Conservation (phyloP, 64 coral and sea anemone species). For the Dendrophyllia cribrosa region DNA sequence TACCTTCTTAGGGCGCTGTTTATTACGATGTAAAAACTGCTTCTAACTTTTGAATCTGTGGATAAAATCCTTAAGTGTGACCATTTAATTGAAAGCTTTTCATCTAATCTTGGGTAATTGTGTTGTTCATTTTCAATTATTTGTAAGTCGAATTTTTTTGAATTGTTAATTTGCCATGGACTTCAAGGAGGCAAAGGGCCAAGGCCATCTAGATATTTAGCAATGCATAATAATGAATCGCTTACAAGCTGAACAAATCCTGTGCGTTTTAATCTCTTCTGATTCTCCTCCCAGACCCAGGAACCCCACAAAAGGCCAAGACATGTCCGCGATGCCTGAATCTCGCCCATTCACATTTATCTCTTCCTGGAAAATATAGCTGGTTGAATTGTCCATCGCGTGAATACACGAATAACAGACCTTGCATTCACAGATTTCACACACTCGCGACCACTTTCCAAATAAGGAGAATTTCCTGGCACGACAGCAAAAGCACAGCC, state of each 20-base stretch:
- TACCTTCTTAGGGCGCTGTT: too few relatives aligned
- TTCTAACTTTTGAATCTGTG: too few relatives aligned
- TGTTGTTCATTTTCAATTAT: too few relatives aligned
- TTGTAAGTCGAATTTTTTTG: too few relatives aligned
- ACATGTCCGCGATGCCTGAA: constrained; percentile 89
- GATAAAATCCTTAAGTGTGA: too few relatives aligned
- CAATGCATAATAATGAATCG: constrained; percentile 83
- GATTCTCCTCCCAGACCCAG: constrained; percentile 60
- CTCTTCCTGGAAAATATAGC: constrained; percentile 83
- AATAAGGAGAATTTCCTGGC: constrained; percentile 86
- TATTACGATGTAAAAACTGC: too few relatives aligned
- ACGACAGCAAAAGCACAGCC: constrained; percentile 84
- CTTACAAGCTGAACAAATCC: constrained; percentile 74
- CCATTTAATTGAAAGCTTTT: too few relatives aligned
- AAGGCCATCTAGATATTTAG: neutral
- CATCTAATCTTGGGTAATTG: too few relatives aligned
- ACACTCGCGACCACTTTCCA: constrained; percentile 87
- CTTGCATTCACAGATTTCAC: constrained; percentile 87
- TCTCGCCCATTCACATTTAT: constrained; percentile 59
- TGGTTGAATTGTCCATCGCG: constrained; percentile 54
- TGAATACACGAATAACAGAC: constrained; percentile 70
- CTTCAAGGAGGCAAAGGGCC: too few relatives aligned
- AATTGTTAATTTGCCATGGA: too few relatives aligned
- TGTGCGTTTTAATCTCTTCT: constrained; percentile 63
- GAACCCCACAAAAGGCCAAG: constrained; percentile 79